phyloP scores from a whole-genome alignment of 1,140 invertebrate genomes.

The Drosophila oshimai region DNA sequence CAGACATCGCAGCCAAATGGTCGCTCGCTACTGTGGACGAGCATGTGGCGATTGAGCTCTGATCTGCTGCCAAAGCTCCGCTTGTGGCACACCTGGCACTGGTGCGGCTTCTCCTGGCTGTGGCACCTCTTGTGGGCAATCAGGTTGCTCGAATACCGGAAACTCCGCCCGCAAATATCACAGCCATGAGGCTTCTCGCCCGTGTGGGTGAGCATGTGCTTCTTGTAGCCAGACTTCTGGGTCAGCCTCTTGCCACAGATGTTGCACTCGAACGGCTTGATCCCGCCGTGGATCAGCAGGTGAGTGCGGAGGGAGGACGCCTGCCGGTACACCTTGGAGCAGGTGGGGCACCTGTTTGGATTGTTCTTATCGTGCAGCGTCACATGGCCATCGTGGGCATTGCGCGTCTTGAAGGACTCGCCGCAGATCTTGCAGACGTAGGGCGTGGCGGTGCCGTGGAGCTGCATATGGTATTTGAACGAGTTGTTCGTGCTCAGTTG shows the following conservation, averaged over 20 bases:
- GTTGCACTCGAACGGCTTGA: slow-evolving; percentile 59
- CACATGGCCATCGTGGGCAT: slow-evolving; percentile 61
- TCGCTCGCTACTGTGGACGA: slow-evolving; percentile 20
- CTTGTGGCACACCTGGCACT: slow-evolving; percentile 85
- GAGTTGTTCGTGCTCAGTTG: slow-evolving; percentile 64
- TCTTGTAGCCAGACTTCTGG: slow-evolving; percentile 69
- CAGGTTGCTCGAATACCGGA: slow-evolving; percentile 70
- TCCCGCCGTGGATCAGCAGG: slow-evolving; percentile 49
- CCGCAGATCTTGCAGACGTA: slow-evolving; percentile 54
- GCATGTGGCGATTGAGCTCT: slow-evolving; percentile 53
- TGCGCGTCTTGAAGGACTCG: slow-evolving; percentile 67
- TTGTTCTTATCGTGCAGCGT: slow-evolving; percentile 61
- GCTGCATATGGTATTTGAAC: slow-evolving; percentile 78
- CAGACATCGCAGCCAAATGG: slow-evolving; percentile 10
- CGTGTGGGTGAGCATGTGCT: slow-evolving; percentile 71
- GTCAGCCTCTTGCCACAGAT: slow-evolving; percentile 69
- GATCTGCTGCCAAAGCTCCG: slow-evolving; percentile 55
- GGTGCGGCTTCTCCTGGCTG: slow-evolving; percentile 85
- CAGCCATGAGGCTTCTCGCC: slow-evolving; percentile 64
- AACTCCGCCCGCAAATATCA: slow-evolving; percentile 44
- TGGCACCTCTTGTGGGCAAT: slow-evolving; percentile 84
- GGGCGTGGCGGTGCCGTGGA: slow-evolving; percentile 68
- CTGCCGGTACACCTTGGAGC: slow-evolving; percentile 59
- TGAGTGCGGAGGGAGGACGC: slow-evolving; percentile 59
- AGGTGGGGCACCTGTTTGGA: slow-evolving; percentile 51